These are phyloP conservation scores for Vimba vimba DNA, from an alignment of 2,113 vertebrate species.

Conservation along the genomic window DNA sequence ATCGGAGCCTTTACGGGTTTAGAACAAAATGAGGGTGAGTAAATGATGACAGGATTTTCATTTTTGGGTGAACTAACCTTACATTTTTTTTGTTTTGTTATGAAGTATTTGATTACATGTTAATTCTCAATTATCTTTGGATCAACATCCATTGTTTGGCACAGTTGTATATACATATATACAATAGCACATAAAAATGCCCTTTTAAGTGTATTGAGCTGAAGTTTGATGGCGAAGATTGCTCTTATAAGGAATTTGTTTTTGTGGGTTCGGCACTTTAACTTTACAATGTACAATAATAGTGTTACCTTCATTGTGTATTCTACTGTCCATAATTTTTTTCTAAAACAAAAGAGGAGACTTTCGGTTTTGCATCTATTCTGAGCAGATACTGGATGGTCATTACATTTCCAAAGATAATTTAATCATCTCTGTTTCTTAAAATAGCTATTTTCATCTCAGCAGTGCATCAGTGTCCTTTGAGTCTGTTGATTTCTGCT, in stretches of 20 bases:
- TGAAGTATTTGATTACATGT: too few relatives aligned
- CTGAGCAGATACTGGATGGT: not conserved
- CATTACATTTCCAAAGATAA: not conserved
- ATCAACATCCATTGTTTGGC: not conserved
- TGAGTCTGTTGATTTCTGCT: not conserved
- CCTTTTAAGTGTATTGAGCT: too few relatives aligned
- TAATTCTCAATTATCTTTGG: not conserved
- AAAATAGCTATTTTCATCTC: conserved; percentile 2
- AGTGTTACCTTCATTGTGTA: not conserved
- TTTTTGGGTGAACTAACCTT: too few relatives aligned
- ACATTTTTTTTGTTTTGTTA: too few relatives aligned
- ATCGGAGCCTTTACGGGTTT: too few relatives aligned
- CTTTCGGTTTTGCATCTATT: not conserved
- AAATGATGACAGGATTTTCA: too few relatives aligned
- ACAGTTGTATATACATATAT: too few relatives aligned
- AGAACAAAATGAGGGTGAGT: too few relatives aligned
- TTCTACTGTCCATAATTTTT: not conserved
- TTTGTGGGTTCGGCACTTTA: too few relatives aligned
- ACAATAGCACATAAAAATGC: too few relatives aligned
- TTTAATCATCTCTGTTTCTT: conserved; percentile 14
- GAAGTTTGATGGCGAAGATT: too few relatives aligned
- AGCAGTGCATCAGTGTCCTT: not conserved
- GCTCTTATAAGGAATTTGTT: too few relatives aligned
- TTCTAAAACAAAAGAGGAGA: not conserved
- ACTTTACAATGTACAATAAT: not conserved